Evolutionary conservation across 2,797 vertebrate species (phyloP), one percentile per base, ranked within the genome.

Genomic region (Intellagama lesueurii): DNA sequence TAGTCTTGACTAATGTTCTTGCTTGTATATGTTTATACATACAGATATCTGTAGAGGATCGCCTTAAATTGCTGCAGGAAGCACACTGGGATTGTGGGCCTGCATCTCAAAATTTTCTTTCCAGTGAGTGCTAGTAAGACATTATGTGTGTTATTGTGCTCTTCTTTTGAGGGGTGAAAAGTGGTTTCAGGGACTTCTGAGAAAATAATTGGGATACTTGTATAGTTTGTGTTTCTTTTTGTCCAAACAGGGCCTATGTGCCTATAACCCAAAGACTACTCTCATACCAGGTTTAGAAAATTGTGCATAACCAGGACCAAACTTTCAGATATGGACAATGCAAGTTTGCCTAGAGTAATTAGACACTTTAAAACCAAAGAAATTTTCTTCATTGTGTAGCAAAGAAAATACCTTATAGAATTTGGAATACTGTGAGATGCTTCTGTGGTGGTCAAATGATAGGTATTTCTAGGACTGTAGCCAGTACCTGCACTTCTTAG

Each of bases 71-170:
- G 77, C 97, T 99, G 85, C 98, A 98, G 89, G 99, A 99, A 96
- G 98, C 98, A 83, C 98, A 99, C 91, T 94, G 98, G 95, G 98
- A 99, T 96, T 99, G 99, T 91, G 99, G 98, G 90, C 98, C 98
- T 72, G 97, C 98, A 78, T 99, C 99, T 40, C 98, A 99, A 94
- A 98, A 99, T 96, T 99, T 99, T 95, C 98, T 99, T 93, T 99
- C 98, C 92, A 98, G 99, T 99, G 97, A 98, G 99, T 98, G 94
- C 60, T 60, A 85, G 77, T n/a, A 81, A 83, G 91, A 88, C 79
- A 69, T 60, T n/a, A 0, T 0, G 3, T 88, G 0, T 60, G 28
- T 89, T 11, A 66, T 8, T 49, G 14, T 35, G 19, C n/a, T 3
- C 32, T 77, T 73, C 32, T 35, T 16, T 52, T 24, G 81, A 85